Percentiles rank a stretch among this genome's conserved stretches.
Conservation (phyloP, 1,140 invertebrate genomes). For the Dinoponera quadriceps region DNA sequence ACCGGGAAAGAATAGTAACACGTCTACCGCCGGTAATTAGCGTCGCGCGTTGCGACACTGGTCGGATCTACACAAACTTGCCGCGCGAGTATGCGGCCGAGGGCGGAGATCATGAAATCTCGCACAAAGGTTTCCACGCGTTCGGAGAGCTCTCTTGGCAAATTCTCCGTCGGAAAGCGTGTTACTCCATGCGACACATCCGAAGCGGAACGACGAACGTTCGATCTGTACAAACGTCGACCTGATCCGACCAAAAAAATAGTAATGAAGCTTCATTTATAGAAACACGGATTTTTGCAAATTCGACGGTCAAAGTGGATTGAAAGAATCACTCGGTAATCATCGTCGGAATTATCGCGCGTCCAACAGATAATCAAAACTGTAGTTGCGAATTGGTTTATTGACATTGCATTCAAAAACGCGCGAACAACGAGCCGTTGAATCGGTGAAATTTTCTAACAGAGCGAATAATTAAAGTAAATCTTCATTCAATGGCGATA, state of each 20-base stretch:
- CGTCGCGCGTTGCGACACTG: slow-evolving; percentile 78
- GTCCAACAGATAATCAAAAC: not conserved
- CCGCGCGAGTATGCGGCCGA: slow-evolving; percentile 64
- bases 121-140: slow-evolving; percentile 77
- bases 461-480: too few species aligned
- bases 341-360: not conserved
- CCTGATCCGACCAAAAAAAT: not conserved
- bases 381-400: not conserved
- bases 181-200: slow-evolving; percentile 7
- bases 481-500: too few species aligned
- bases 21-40: slow-evolving; percentile 80
- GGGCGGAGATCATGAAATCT: slow-evolving; percentile 80
- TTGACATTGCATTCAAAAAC: too few species aligned
- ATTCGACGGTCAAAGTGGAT: not conserved
- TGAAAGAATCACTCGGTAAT: not conserved
- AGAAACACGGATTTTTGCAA: not conserved
- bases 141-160: slow-evolving; percentile 72
- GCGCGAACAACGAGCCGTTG: too few species aligned
- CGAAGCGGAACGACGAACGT: not conserved
- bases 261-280: not conserved
- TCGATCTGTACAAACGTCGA: slow-evolving; percentile 13
- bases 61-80: slow-evolving; percentile 63
- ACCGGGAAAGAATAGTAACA: slow-evolving; percentile 80
- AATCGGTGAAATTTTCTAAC: too few species aligned
- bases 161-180: slow-evolving; percentile 39